A percentile compares a stretch with the other conserved stretches of the same genome.
Evolutionary conservation across 1,140 invertebrate species (phyloP).

Genomic region (Amyelois transitella): DNA sequence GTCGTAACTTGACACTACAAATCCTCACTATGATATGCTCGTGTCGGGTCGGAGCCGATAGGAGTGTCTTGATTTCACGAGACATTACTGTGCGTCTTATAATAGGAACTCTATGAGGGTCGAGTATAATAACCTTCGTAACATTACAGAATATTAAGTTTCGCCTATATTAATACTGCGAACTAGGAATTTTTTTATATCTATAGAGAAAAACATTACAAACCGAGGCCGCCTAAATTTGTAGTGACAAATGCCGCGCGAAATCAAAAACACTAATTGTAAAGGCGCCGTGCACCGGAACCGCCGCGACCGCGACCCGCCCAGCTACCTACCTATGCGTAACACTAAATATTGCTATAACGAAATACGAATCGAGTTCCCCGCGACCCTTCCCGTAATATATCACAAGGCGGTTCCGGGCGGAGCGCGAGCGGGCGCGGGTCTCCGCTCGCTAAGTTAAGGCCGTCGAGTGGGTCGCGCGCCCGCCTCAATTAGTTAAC

Average conservation of each 20-base stretch:
- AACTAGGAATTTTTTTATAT: background rate
- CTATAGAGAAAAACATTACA: background rate
- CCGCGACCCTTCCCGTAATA: slow-evolving; percentile 18
- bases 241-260: slow-evolving; percentile 10
- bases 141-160: slow-evolving; percentile 1
- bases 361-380: slow-evolving; percentile 24
- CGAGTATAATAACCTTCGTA: background rate
- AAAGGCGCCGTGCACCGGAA: slow-evolving; percentile 17
- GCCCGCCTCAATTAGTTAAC: slow-evolving; percentile 64
- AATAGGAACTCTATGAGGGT: slow-evolving; percentile 5
- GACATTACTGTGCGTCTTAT: slow-evolving; percentile 13
- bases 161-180: background rate
- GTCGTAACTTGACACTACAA: slow-evolving; percentile 6
- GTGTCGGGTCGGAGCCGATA: slow-evolving; percentile 1
- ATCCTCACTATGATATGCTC: background rate
- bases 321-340: slow-evolving; percentile 37
- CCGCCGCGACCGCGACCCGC: slow-evolving; percentile 17
- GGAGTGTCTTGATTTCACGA: slow-evolving; percentile 9
- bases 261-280: slow-evolving; percentile 9
- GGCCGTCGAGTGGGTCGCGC: slow-evolving; percentile 35
- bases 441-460: slow-evolving; percentile 45
- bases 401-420: slow-evolving; percentile 26
- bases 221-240: background rate
- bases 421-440: slow-evolving; percentile 25
- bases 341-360: slow-evolving; percentile 55